Evolutionary conservation across 2,797 vertebrate species (phyloP).

Genomic region (Tenualosa thibaudeaui): DNA sequence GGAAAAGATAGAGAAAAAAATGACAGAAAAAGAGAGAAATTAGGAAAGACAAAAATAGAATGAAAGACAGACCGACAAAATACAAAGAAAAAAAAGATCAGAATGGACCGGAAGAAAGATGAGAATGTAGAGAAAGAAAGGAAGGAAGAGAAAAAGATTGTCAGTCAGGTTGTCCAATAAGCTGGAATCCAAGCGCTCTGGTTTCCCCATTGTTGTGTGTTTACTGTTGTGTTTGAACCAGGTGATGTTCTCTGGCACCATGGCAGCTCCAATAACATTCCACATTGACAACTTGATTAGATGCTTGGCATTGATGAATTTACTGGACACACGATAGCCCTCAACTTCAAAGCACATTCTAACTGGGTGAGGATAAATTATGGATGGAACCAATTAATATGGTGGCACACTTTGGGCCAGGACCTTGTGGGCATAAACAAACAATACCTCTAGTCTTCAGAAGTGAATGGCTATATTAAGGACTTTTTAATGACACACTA

Average conservation of each 20-base stretch:
- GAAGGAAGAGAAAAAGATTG: background rate
- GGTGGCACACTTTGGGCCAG: constrained; percentile 7
- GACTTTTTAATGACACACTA: background rate
- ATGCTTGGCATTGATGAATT: constrained; percentile 24
- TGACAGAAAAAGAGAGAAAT: background rate
- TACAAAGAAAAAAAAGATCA: background rate
- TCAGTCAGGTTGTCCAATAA: background rate
- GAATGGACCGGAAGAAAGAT: background rate
- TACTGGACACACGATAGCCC: constrained; percentile 54
- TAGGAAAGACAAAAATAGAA: background rate
- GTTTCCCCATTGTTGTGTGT: background rate
- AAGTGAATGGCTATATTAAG: background rate
- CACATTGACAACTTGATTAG: background rate
- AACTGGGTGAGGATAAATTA: constrained; percentile 58
- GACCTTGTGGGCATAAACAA: background rate
- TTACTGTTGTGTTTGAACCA: background rate
- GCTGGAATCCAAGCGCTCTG: background rate
- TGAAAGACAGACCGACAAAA: background rate
- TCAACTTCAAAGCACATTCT: constrained; percentile 49
- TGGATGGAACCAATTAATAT: constrained; percentile 34
- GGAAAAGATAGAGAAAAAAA: background rate
- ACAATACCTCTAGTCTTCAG: background rate
- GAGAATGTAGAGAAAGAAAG: background rate
- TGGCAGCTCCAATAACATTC: constrained; percentile 11
- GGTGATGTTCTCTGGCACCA: constrained; percentile 7